phyloP scores from a whole-genome alignment of 2,113 vertebrate genomes.

The Xiphias gladius region DNA sequence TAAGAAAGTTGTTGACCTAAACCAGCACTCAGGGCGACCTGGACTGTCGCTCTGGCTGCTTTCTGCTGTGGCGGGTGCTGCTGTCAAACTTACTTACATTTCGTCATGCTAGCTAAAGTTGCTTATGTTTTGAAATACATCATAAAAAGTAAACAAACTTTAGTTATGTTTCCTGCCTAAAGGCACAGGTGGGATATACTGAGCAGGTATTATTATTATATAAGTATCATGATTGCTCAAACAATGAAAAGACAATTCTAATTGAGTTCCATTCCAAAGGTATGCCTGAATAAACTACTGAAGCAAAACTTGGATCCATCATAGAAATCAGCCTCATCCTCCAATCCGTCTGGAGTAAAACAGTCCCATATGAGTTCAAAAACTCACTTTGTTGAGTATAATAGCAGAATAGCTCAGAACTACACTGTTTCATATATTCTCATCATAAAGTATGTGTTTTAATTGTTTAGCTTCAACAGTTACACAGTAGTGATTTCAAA shows the following conservation, averaged over 20 bases:
- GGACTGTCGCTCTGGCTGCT: no score
- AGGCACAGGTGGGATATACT: no score
- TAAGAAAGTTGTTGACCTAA: not conserved
- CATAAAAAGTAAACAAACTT: not conserved
- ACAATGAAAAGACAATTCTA: no score
- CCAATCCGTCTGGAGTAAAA: not conserved
- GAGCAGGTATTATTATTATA: no score
- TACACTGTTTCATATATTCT: constrained; percentile 9
- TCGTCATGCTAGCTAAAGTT: not conserved
- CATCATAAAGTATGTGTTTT: not conserved
- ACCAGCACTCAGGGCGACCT: no score
- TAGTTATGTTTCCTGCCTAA: no score
- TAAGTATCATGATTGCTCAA: no score
- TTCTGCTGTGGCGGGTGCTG: no score
- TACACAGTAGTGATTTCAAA: constrained; percentile 52
- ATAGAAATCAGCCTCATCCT: not conserved
- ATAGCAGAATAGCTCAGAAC: not conserved
- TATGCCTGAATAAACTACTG: no score
- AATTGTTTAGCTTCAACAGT: constrained; percentile 35
- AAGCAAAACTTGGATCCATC: not conserved
- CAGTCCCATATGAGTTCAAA: not conserved
- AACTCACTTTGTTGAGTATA: not conserved
- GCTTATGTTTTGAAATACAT: not conserved
- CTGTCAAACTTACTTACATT: no score
- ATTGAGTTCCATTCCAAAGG: no score